phyloP scores from a whole-genome alignment of 2,797 vertebrate genomes.

The Pseudochromis fuscus region DNA sequence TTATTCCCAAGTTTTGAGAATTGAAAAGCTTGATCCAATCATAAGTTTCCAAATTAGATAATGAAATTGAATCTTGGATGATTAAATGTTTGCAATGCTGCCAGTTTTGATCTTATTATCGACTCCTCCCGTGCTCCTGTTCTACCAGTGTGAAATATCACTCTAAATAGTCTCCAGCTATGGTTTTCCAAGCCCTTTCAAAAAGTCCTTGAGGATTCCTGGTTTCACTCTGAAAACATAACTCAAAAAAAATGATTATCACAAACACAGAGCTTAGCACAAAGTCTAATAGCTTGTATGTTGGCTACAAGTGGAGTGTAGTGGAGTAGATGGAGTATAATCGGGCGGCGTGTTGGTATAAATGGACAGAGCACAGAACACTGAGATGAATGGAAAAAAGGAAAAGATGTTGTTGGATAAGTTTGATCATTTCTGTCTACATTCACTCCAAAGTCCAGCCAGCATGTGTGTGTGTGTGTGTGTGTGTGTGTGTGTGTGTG shows the following conservation, averaged over 20 bases:
- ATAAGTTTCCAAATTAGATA: too few relatives aligned
- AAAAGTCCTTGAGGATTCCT: conserved; percentile 76
- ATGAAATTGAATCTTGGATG: too few relatives aligned
- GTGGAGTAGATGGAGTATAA: conserved; percentile 62
- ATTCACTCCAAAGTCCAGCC: conserved; percentile 75
- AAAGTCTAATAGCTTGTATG: conserved; percentile 67
- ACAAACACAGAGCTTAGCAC: conserved; percentile 67
- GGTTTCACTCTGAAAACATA: conserved; percentile 80
- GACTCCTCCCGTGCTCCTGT: conserved; percentile 25
- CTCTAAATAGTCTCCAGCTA: conserved; percentile 45
- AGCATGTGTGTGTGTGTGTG: conserved; percentile 38
- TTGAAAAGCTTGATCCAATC: background rate
- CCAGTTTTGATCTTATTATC: conserved; percentile 4
- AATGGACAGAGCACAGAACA: conserved; percentile 65
- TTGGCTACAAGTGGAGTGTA: conserved; percentile 53
- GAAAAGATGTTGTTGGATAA: conserved; percentile 51
- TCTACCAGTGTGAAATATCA: conserved; percentile 43
- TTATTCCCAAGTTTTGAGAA: background rate
- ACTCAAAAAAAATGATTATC: conserved; percentile 71
- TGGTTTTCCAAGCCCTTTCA: conserved; percentile 65
- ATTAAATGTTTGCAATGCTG: background rate
- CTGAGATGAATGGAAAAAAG: conserved; percentile 27
- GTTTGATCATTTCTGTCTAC: conserved; percentile 67
- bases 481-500: conserved; percentile 18
- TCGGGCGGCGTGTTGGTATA: conserved; percentile 66